Base-by-base conservation (phyloP, 2,797 vertebrate species). In the Falco berigora region DNA sequence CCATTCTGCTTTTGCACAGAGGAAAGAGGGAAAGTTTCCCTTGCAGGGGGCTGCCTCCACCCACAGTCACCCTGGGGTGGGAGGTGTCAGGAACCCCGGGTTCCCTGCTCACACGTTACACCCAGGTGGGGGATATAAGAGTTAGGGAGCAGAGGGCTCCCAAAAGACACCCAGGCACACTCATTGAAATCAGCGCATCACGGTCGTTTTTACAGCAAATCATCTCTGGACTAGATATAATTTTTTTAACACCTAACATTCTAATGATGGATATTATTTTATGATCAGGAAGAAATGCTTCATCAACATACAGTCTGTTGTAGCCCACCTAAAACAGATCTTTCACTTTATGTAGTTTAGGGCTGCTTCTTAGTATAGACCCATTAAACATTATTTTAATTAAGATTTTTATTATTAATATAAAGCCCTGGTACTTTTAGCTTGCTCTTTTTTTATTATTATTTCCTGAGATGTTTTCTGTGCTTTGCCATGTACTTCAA, bases 401-500 rank as follows among this genome's bases (percentile, higher is more conserved):
- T 38, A 47, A 40, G 10, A 20, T 36, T 19, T 76, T 71, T 49
- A 49, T 19, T 86, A 47, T 42, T 55, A 68, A 34, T 53, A 78
- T 38, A 13, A 84, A 92, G 18, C 4, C 55, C 64, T 88, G 42
- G 30, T 69, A 68, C 14, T 61, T 89, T 90, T 78, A 95, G 95
- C 66, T 40, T 52, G 42, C 11, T 81, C 18, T 8, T 80, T 86
- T 61, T n/a, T 86, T 0, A 12, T 59, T 62, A 73, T 75, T 15
- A 67, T 88, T 96, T 90, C 50, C 68, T 63, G 77, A 46, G 36
- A 56, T 67, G 14, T 85, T 93, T 95, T 76, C 58, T 50, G 14
- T 81, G 18, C n/a, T 94, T 83, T 79, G 28, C 27, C 17, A 17
- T 63, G 38, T 93, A 61, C 68, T 88, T 71, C 42, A 78, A 87